phyloP scores from a whole-genome alignment of 1,140 invertebrate species.

The Plodia interpunctella region DNA sequence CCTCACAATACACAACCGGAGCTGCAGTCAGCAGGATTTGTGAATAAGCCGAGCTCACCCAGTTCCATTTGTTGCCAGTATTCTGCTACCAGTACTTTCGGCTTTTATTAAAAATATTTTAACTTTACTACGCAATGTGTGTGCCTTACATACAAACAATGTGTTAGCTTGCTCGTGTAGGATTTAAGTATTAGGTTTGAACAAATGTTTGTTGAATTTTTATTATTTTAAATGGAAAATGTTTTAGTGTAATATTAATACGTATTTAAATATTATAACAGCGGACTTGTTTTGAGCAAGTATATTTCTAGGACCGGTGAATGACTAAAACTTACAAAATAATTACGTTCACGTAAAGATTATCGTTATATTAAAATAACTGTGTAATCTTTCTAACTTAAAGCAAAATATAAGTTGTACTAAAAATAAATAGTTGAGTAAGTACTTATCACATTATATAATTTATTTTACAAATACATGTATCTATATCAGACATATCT shows the following conservation, averaged over 20 bases:
- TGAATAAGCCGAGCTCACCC: slow-evolving; percentile 52
- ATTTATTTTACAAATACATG: no score
- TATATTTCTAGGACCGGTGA: no score
- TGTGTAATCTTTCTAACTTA: no score
- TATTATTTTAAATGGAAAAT: not conserved
- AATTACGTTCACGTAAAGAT: no score
- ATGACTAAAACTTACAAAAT: no score
- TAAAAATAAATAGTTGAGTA: no score
- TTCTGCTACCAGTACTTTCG: slow-evolving; percentile 28
- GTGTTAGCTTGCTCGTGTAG: not conserved
- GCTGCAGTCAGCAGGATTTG: slow-evolving; percentile 53
- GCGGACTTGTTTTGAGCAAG: no score
- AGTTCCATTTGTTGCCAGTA: slow-evolving; percentile 52
- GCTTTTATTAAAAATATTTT: slow-evolving; percentile 36
- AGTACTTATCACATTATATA: no score
- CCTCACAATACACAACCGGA: slow-evolving; percentile 12
- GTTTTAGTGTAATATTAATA: not conserved
- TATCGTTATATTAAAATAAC: no score
- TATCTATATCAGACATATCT: no score
- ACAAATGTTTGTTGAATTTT: not conserved
- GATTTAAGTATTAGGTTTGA: not conserved
- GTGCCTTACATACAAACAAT: not conserved
- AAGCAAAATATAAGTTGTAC: no score
- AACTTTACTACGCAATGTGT: not conserved
- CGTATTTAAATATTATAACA: no score